phyloP scores from a whole-genome alignment of 2,113 vertebrate species.

The Menura novaehollandiae region DNA sequence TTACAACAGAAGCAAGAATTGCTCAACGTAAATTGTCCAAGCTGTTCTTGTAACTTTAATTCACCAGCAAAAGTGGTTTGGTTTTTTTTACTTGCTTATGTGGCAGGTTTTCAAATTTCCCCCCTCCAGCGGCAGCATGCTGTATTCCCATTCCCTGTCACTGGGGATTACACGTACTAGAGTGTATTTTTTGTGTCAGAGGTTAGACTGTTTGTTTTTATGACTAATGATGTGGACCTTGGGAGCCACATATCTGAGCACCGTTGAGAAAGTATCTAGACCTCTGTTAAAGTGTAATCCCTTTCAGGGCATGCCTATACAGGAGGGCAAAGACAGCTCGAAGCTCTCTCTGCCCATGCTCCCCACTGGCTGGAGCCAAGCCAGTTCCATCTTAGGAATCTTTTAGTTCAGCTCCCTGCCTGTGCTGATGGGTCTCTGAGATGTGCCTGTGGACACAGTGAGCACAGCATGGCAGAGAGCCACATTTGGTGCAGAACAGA shows the following conservation, averaged over 20 bases:
- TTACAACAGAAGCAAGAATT: neutral
- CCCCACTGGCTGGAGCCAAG: neutral
- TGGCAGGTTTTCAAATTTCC: neutral
- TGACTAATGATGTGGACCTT: slow-evolving; percentile 50
- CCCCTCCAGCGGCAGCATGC: neutral
- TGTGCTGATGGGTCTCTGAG: neutral
- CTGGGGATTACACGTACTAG: neutral
- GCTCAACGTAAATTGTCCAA: neutral
- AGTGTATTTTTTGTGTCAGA: neutral
- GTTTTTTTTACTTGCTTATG: neutral
- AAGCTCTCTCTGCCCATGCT: neutral
- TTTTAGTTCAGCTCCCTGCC: neutral
- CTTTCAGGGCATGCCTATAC: neutral
- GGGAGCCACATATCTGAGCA: slow-evolving; percentile 34
- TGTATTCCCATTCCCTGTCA: neutral
- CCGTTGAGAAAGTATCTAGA: slow-evolving; percentile 17
- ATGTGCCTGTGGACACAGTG: neutral
- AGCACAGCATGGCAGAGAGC: neutral
- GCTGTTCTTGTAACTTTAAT: neutral
- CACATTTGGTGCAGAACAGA: neutral
- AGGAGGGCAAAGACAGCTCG: neutral
- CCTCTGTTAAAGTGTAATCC: slow-evolving; percentile 61
- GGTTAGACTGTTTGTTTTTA: slow-evolving; percentile 48
- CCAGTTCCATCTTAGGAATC: neutral
- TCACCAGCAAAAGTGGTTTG: neutral